These are phyloP conservation scores for Dilophus febrilis DNA, from an alignment of 2,888 invertebrate genomes.

Conservation along the genomic window DNA sequence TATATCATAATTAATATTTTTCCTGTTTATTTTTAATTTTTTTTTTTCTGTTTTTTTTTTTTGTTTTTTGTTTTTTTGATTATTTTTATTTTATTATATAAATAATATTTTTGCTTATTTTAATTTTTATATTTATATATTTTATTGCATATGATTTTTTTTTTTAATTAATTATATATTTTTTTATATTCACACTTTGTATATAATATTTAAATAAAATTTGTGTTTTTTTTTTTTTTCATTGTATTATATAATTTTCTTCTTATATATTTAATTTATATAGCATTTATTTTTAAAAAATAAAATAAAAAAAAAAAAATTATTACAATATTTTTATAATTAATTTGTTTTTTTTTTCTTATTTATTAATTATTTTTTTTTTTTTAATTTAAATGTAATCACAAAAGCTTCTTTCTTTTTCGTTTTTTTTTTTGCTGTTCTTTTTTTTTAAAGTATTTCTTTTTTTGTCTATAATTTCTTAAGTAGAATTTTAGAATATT, in stretches of 20 bases:
- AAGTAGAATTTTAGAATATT: too few relatives aligned
- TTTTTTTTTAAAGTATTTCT: background rate
- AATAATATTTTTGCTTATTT: background rate
- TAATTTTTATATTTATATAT: background rate
- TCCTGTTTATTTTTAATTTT: background rate
- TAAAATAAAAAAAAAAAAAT: background rate
- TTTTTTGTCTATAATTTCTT: background rate
- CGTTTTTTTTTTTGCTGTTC: background rate
- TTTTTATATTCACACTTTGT: too few relatives aligned
- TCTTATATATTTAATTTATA: too few relatives aligned
- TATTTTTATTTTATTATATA: too few relatives aligned
- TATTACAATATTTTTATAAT: background rate
- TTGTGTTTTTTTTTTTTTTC: too few relatives aligned
- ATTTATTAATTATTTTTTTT: conserved; percentile 1
- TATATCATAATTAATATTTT: background rate
- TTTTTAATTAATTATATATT: too few relatives aligned
- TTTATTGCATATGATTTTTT: too few relatives aligned
- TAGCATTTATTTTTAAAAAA: background rate
- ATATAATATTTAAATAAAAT: too few relatives aligned
- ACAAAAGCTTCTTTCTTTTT: background rate
- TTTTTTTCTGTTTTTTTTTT: background rate
- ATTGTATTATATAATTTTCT: too few relatives aligned
- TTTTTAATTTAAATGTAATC: background rate
- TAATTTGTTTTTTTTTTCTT: background rate
- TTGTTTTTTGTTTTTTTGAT: too few relatives aligned